phyloP scores from a whole-genome alignment of 2,888 invertebrate genomes.

The Drymonia ruficornis region DNA sequence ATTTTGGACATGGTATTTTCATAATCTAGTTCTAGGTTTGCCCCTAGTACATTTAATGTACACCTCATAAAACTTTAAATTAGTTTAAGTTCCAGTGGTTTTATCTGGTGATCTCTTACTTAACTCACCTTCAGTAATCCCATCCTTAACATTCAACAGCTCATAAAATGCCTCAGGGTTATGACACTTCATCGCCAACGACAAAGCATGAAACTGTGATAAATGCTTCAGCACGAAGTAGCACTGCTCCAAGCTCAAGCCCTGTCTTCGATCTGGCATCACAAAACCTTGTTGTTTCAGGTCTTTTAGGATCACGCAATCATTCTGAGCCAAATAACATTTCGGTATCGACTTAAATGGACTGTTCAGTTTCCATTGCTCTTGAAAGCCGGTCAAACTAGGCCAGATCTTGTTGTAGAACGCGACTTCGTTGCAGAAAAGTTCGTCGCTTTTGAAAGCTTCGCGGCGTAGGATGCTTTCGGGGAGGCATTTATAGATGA shows the following conservation, averaged over 20 bases:
- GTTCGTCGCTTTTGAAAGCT: constrained; percentile 88
- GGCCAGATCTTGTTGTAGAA: constrained; percentile 90
- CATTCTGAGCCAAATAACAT: constrained; percentile 85
- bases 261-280: constrained; percentile 87
- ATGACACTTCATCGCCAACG: constrained; percentile 86
- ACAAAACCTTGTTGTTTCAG: constrained; percentile 84
- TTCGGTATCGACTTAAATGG: constrained; percentile 84
- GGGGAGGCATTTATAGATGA: constrained; percentile 90
- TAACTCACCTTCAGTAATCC: constrained; percentile 73
- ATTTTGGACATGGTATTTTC: too few species aligned
- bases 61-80: too few species aligned
- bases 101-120: too few species aligned
- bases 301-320: constrained; percentile 86
- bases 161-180: constrained; percentile 84
- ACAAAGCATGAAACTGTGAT: constrained; percentile 87
- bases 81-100: too few species aligned
- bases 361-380: constrained; percentile 64
- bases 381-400: constrained; percentile 85
- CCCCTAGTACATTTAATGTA: too few species aligned
- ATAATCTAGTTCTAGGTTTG: too few species aligned
- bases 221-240: constrained; percentile 85
- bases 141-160: constrained; percentile 72
- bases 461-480: constrained; percentile 87
- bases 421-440: constrained; percentile 89
- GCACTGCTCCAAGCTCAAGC: constrained; percentile 86